Conservation (phyloP, 2,113 vertebrate genomes). For the Meleagris gallopavo region DNA sequence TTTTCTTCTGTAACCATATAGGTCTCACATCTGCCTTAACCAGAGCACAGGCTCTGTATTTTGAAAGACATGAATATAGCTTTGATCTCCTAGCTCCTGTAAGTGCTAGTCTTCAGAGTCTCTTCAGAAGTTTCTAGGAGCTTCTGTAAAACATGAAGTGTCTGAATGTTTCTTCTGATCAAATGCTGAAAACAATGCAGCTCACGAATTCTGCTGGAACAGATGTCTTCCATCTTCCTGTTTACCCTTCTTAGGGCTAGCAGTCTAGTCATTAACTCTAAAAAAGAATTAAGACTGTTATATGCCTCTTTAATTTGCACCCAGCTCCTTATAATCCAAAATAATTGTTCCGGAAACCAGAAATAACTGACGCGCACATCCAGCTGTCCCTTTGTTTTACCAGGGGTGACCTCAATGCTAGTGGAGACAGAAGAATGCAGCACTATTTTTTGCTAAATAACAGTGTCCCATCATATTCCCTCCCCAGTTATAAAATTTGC, state of each 20-base stretch:
- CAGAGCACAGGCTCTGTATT: neutral
- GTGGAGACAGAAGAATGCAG: neutral
- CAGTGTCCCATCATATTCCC: neutral
- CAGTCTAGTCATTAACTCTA: neutral
- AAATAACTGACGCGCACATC: conserved; percentile 33
- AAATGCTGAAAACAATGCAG: neutral
- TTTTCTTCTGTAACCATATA: neutral
- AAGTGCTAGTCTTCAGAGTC: neutral
- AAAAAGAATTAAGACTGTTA: neutral
- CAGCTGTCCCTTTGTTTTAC: conserved; percentile 36
- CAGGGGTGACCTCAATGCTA: neutral
- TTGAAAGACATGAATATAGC: neutral
- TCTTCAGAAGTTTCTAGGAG: neutral
- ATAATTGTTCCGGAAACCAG: conserved; percentile 18
- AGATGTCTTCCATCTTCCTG: conserved; percentile 1
- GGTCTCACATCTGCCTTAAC: neutral
- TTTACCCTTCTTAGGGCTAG: neutral
- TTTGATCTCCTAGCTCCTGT: neutral
- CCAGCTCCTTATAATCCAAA: conserved; percentile 14
- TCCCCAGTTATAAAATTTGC: neutral
- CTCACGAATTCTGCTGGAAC: conserved; percentile 11
- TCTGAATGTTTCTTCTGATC: conserved; percentile 24
- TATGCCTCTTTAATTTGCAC: conserved; percentile 34
- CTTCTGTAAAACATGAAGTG: conserved; percentile 21
- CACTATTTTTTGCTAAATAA: neutral